phyloP scores from a whole-genome alignment of 2,888 invertebrate genomes.

The Agrypnus murinus region DNA sequence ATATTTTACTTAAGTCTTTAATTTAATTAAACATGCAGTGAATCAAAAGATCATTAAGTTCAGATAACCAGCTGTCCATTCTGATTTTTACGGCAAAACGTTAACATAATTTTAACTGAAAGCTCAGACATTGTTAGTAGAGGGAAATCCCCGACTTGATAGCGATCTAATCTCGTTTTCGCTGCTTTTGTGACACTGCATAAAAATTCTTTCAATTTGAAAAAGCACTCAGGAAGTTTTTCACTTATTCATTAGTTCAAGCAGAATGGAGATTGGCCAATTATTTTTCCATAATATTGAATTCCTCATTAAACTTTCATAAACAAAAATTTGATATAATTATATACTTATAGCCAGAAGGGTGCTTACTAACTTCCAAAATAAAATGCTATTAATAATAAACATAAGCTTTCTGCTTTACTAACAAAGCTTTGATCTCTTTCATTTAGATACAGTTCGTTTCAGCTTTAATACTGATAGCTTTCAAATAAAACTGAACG shows the following conservation, averaged over 20 bases:
- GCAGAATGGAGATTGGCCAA: conserved; percentile 10
- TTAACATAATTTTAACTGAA: background rate
- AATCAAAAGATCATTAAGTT: conserved; percentile 5
- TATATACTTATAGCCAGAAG: no score
- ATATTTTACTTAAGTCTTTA: no score
- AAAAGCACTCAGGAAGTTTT: conserved; percentile 29
- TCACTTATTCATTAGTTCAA: conserved; percentile 25
- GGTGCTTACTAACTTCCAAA: background rate
- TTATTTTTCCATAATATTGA: background rate
- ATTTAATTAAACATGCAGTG: no score
- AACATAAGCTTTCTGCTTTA: background rate
- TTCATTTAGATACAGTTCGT: conserved; percentile 8
- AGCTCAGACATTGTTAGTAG: conserved; percentile 10
- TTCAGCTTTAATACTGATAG: background rate
- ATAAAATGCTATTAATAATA: conserved; percentile 5
- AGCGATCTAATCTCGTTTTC: conserved; percentile 30
- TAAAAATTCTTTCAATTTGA: conserved; percentile 27
- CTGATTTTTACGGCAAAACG: background rate
- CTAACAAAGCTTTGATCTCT: conserved; percentile 11
- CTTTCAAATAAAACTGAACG: background rate
- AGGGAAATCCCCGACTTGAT: conserved; percentile 28
- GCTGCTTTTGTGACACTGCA: conserved; percentile 33
- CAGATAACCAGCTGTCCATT: background rate
- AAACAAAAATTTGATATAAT: background rate
- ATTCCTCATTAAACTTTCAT: conserved; percentile 17